phyloP scores from a whole-genome alignment of 2,888 invertebrate genomes.

The Gymnosoma rotundatum region DNA sequence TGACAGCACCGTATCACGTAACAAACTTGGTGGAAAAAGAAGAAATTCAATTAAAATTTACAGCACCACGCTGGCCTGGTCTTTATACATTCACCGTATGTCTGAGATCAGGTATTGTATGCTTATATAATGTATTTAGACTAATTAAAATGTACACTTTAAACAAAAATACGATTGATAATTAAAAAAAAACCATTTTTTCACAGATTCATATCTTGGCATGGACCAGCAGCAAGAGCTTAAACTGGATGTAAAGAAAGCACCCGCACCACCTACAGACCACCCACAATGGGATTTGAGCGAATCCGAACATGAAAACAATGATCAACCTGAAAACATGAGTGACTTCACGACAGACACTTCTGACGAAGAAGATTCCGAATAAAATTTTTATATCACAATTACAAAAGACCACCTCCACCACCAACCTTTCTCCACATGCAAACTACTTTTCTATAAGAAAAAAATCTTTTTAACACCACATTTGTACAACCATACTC shows the following conservation, averaged over 20 bases:
- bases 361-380: constrained; percentile 84
- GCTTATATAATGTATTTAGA: neutral
- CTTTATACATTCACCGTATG: constrained; percentile 96
- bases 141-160: too few species aligned
- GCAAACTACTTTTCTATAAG: constrained; percentile 53
- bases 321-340: constrained; percentile 85
- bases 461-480: constrained; percentile 36
- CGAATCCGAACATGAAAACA: constrained; percentile 91
- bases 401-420: constrained; percentile 49
- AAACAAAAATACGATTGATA: neutral
- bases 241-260: constrained; percentile 98
- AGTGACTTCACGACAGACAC: constrained; percentile 87
- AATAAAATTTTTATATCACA: constrained; percentile 71
- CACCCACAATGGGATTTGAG: constrained; percentile 99
- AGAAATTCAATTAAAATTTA: constrained; percentile 97
- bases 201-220: constrained; percentile 95
- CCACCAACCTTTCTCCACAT: constrained; percentile 66
- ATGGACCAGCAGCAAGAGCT: constrained; percentile 97
- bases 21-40: constrained; percentile 95
- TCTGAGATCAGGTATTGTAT: constrained; percentile 88
- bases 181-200: neutral
- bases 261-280: constrained; percentile 93
- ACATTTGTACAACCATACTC: constrained; percentile 23
- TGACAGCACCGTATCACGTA: constrained; percentile 96
- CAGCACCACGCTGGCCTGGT: constrained; percentile 97